Conservation (phyloP, 2,113 vertebrate genomes). For the Dicaeum eximium region DNA sequence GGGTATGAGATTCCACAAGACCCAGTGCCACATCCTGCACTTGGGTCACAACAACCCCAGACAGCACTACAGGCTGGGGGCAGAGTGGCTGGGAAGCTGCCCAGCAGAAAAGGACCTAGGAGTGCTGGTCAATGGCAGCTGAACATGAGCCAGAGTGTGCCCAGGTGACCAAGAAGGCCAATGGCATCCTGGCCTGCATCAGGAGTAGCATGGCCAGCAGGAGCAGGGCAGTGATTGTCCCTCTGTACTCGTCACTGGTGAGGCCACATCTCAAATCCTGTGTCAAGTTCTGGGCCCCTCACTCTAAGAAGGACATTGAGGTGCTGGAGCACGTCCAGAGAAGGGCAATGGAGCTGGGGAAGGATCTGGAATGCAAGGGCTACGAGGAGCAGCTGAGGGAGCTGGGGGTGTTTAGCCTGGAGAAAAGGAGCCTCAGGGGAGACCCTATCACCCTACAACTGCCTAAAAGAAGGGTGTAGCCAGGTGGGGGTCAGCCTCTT, state of each 20-base stretch:
- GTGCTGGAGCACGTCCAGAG: fast-evolving
- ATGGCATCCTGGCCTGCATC: fast-evolving
- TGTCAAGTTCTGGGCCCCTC: neutral
- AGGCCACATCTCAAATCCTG: fast-evolving
- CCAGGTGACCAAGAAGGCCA: neutral
- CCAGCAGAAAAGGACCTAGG: neutral
- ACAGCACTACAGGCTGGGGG: fast-evolving
- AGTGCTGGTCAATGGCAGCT: fast-evolving
- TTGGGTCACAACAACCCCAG: neutral
- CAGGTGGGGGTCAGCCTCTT: neutral
- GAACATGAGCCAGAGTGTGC: neutral
- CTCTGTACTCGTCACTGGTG: fast-evolving
- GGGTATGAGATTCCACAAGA: neutral
- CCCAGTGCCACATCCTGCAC: fast-evolving
- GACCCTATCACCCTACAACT: neutral
- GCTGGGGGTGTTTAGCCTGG: neutral
- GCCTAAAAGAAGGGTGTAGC: too few species aligned
- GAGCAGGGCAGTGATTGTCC: fast-evolving
- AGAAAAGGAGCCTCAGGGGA: neutral
- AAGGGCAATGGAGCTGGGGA: fast-evolving
- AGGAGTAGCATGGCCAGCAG: fast-evolving
- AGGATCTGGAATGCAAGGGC: neutral
- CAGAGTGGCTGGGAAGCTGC: neutral
- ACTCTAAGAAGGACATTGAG: fast-evolving
- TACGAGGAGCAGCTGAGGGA: neutral